Conservation (phyloP, 2,888 invertebrate species). For the Melanargia galathea region DNA sequence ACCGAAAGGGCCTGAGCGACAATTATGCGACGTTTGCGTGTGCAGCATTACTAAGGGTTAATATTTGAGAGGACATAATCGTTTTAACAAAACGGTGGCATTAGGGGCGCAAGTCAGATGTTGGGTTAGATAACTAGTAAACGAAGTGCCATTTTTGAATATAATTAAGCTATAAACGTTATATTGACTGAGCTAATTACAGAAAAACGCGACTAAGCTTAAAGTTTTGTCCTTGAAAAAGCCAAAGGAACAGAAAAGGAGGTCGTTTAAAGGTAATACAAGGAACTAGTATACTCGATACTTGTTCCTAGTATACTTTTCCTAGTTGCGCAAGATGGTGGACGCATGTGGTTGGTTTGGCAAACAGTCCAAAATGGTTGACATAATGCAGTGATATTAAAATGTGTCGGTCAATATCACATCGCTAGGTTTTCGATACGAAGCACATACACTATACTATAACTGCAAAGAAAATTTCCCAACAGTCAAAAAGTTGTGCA, state of each 20-base stretch:
- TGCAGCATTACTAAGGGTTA: constrained; percentile 46
- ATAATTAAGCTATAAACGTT: constrained; percentile 11
- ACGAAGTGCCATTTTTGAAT: not conserved
- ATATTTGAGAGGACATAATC: constrained; percentile 45
- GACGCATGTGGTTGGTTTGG: constrained; percentile 52
- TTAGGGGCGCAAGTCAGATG: constrained; percentile 16
- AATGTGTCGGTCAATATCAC: constrained; percentile 55
- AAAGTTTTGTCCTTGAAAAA: not conserved
- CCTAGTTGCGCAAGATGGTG: constrained; percentile 57
- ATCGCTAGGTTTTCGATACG: no score
- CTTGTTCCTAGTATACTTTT: not conserved
- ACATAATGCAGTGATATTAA: constrained; percentile 66
- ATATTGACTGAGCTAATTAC: not conserved
- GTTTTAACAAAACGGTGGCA: constrained; percentile 31
- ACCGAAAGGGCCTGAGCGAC: constrained; percentile 40
- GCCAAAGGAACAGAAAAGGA: not conserved
- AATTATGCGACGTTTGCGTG: constrained; percentile 58
- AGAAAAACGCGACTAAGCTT: not conserved
- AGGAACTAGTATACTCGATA: no score
- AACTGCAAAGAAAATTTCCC: constrained; percentile 30
- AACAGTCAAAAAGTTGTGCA: constrained; percentile 5
- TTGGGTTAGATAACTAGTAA: not conserved
- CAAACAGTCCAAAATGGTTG: constrained; percentile 66
- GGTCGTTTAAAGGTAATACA: no score
- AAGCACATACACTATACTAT: constrained; percentile 20